phyloP scores from a whole-genome alignment of 2,797 vertebrate species.

The Mus caroli region DNA sequence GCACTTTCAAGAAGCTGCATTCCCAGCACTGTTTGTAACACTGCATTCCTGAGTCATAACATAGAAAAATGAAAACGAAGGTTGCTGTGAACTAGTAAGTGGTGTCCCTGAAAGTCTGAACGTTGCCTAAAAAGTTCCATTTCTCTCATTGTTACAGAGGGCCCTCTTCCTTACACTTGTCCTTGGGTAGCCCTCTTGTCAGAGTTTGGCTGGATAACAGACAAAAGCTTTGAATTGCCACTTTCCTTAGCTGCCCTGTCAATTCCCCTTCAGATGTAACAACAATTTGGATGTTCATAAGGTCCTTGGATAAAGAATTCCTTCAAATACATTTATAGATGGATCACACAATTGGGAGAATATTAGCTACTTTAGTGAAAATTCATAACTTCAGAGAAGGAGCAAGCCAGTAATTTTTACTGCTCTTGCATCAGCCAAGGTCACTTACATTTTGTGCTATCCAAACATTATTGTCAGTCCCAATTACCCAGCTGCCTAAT shows the following conservation, averaged over 20 bases:
- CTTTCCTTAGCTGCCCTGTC: not conserved
- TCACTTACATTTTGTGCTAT: slow-evolving; percentile 57
- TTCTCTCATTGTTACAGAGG: not conserved
- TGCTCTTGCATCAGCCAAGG: slow-evolving; percentile 34
- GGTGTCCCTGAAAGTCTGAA: not conserved
- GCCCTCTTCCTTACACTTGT: not conserved
- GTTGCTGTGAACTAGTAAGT: not conserved
- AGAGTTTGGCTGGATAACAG: not conserved
- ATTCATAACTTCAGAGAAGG: slow-evolving; percentile 54
- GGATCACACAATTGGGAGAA: slow-evolving; percentile 19
- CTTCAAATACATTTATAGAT: slow-evolving; percentile 28
- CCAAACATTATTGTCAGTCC: slow-evolving; percentile 23
- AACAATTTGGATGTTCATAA: slow-evolving; percentile 22
- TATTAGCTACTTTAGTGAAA: slow-evolving; percentile 25
- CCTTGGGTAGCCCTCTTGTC: not conserved
- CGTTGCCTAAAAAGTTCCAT: not conserved
- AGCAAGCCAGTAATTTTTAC: slow-evolving; percentile 46
- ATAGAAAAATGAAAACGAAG: not conserved
- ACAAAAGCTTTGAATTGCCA: slow-evolving; percentile 1
- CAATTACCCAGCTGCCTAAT: slow-evolving; percentile 76
- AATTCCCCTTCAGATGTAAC: not conserved
- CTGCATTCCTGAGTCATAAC: not conserved
- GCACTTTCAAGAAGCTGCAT: not conserved
- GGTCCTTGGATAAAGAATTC: slow-evolving; percentile 28
- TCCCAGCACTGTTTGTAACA: not conserved